A percentile compares a stretch with the other conserved stretches of the same genome.
Conservation (phyloP, 2,113 vertebrate genomes). For the Stomatorhinus ivindoensis region DNA sequence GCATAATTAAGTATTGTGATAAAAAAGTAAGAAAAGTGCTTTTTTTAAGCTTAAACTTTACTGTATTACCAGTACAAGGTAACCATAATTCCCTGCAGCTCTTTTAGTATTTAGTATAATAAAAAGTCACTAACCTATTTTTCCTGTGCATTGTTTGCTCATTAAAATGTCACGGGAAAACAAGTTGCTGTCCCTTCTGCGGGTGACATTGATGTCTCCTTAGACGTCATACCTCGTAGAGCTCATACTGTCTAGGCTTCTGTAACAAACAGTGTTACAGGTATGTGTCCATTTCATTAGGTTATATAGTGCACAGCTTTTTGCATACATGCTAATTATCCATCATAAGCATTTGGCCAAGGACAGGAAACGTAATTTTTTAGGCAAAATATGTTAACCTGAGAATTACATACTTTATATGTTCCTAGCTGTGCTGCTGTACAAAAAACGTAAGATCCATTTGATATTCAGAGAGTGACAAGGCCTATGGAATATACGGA, state of each 20-base stretch:
- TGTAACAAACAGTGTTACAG: background rate
- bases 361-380: background rate
- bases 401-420: background rate
- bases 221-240: background rate
- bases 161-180: background rate
- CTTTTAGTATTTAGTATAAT: background rate
- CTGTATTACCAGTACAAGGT: conserved; percentile 4
- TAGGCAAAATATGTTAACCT: background rate
- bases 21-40: conserved; percentile 19
- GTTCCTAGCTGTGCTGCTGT: background rate
- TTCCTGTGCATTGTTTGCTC: background rate
- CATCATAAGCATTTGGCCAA: background rate
- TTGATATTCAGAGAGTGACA: background rate
- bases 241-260: background rate
- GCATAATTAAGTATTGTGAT: conserved; percentile 27
- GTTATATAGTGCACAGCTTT: background rate
- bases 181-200: background rate
- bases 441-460: background rate
- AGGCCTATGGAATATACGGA: background rate
- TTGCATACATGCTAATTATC: background rate
- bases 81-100: background rate
- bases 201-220: background rate
- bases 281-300: background rate
- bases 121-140: background rate
- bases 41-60: conserved; percentile 22